These are phyloP conservation scores for Hydrotaea cyrtoneurina DNA, from an alignment of 2,888 invertebrate species.

Conservation along the genomic window DNA sequence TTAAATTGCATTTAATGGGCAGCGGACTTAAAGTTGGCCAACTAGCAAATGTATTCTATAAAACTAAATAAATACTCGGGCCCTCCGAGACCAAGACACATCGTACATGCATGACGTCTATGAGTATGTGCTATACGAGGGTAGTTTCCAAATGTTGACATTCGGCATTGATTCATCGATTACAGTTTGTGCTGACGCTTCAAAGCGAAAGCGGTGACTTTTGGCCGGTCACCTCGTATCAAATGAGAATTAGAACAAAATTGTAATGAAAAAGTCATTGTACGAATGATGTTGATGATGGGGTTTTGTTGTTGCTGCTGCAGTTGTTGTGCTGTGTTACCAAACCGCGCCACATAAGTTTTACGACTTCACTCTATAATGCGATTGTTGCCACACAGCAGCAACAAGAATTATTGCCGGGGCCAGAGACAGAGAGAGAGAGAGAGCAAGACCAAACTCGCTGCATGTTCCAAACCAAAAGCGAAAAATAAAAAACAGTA, in stretches of 20 bases:
- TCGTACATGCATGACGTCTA: neutral
- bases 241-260: conserved; percentile 35
- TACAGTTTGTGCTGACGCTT: too few relatives aligned
- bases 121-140: too few relatives aligned
- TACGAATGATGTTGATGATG: neutral
- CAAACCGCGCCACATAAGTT: conserved; percentile 20
- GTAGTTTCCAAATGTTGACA: too few relatives aligned
- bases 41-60: neutral
- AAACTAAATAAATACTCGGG: neutral
- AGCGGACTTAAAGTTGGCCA: neutral
- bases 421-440: neutral
- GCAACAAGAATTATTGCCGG: neutral
- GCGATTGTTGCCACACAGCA: neutral
- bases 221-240: neutral
- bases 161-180: too few relatives aligned
- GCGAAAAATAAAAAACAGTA: conserved; percentile 5
- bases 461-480: conserved; percentile 10
- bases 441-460: neutral
- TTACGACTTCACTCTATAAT: neutral
- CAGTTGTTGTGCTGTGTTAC: conserved; percentile 16
- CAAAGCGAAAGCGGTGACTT: too few relatives aligned
- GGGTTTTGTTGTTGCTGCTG: neutral
- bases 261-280: conserved; percentile 45
- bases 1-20: neutral
- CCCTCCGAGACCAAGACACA: neutral